These are phyloP conservation scores for Lagopus muta DNA, from an alignment of 2,113 vertebrate genomes.

Conservation along the genomic window DNA sequence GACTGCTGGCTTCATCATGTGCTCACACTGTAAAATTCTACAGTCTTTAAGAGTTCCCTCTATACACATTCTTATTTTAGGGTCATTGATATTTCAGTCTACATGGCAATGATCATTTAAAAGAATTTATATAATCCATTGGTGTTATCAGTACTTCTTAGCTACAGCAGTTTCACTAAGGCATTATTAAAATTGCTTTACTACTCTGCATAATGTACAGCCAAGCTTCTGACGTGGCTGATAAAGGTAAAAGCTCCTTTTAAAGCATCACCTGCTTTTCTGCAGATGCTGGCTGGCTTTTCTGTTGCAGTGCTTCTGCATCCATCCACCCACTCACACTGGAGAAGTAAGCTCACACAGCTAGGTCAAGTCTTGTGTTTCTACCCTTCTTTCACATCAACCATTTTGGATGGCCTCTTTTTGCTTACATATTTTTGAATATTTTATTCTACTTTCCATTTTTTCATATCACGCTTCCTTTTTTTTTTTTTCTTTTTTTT, in stretches of 20 bases:
- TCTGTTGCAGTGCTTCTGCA: neutral
- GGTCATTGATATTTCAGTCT: neutral
- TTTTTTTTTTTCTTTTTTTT: rapidly evolving
- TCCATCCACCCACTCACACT: neutral
- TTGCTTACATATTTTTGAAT: neutral
- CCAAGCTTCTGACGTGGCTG: neutral
- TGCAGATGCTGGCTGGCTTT: neutral
- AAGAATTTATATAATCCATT: neutral
- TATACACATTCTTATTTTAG: neutral
- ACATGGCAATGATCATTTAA: neutral
- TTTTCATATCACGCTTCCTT: neutral
- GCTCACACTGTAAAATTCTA: neutral
- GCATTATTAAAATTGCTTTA: neutral
- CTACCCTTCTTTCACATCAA: neutral
- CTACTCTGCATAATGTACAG: neutral
- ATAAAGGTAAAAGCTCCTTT: neutral
- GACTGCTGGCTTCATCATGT: neutral
- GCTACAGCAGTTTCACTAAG: neutral
- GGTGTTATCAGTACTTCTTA: neutral
- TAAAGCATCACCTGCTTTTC: neutral
- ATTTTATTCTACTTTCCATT: neutral
- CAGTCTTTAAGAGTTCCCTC: neutral
- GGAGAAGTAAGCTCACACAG: neutral
- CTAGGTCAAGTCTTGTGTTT: neutral
- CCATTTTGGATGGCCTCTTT: neutral